phyloP scores from a whole-genome alignment of 2,888 invertebrate genomes.

The Dusona sp. region DNA sequence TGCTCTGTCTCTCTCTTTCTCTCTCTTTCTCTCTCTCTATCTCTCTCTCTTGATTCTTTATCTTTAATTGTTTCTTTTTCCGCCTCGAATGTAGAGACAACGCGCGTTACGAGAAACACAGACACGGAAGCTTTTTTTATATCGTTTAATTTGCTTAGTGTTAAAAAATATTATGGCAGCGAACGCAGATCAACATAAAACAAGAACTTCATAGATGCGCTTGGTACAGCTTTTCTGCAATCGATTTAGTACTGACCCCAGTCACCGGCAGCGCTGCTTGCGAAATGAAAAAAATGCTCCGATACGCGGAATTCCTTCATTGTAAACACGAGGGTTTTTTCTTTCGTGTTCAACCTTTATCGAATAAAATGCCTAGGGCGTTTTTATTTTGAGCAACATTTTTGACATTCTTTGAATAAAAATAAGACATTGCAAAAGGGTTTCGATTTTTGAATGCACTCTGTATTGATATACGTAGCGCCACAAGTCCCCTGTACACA shows the following conservation, averaged over 20 bases:
- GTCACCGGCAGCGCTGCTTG: neutral
- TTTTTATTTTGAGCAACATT: neutral
- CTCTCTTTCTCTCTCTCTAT: too few species aligned
- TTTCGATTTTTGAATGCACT: neutral
- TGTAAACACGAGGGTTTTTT: neutral
- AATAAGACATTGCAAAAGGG: neutral
- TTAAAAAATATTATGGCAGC: slow-evolving; percentile 15
- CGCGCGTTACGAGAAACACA: neutral
- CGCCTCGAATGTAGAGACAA: neutral
- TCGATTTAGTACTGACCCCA: neutral
- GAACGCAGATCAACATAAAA: neutral
- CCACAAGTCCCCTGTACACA: neutral
- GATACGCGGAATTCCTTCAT: neutral
- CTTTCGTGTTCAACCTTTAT: neutral
- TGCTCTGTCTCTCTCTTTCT: too few species aligned
- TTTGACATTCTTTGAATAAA: neutral
- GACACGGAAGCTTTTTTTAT: slow-evolving; percentile 4
- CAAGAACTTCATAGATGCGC: neutral
- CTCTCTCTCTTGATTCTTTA: too few species aligned
- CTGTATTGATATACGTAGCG: neutral
- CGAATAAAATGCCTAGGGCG: neutral
- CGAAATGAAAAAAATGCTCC: neutral
- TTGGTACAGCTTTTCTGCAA: neutral
- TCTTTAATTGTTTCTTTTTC: neutral
- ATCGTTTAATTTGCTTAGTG: neutral